A percentile compares a stretch with the other conserved stretches of the same genome.
Conservation (phyloP, 2,888 invertebrate genomes). For the Netelia inedita region DNA sequence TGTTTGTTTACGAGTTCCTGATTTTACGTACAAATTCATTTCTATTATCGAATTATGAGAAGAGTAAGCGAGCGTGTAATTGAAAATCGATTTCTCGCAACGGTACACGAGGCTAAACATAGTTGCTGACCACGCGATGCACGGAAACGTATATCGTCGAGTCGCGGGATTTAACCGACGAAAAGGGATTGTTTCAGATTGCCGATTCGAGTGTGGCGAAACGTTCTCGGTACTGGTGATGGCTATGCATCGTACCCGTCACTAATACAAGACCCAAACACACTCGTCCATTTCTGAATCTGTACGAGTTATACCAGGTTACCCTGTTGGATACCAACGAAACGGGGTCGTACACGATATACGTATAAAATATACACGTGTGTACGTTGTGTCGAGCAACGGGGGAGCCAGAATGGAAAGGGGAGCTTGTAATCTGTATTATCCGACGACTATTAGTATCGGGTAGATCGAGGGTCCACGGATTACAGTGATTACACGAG, state of each 20-base stretch:
- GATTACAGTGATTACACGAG: constrained; percentile 82
- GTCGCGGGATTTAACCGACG: constrained; percentile 67
- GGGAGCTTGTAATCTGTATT: constrained; percentile 83
- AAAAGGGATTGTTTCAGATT: constrained; percentile 82
- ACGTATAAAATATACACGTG: constrained; percentile 7
- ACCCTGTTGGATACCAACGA: constrained; percentile 9
- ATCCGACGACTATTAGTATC: constrained; percentile 83
- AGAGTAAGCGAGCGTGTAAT: constrained; percentile 70
- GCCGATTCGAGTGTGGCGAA: constrained; percentile 80
- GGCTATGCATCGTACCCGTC: neutral
- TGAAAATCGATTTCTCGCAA: constrained; percentile 76
- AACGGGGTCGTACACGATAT: constrained; percentile 40
- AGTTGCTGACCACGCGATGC: constrained; percentile 76
- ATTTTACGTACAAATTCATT: constrained; percentile 9
- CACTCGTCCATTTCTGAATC: neutral
- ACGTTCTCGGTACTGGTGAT: constrained; percentile 64
- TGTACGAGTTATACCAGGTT: neutral
- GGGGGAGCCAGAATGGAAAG: constrained; percentile 55
- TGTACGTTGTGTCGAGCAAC: constrained; percentile 18
- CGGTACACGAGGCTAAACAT: constrained; percentile 48
- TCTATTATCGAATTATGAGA: constrained; percentile 44
- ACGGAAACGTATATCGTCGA: constrained; percentile 34
- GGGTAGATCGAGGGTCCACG: constrained; percentile 81
- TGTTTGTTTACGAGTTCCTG: neutral
- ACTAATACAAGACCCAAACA: neutral